A percentile compares a stretch with the other conserved stretches of the same genome.
Evolutionary conservation across 2,797 vertebrate species (phyloP).

Genomic region (Okamejei kenojei): DNA sequence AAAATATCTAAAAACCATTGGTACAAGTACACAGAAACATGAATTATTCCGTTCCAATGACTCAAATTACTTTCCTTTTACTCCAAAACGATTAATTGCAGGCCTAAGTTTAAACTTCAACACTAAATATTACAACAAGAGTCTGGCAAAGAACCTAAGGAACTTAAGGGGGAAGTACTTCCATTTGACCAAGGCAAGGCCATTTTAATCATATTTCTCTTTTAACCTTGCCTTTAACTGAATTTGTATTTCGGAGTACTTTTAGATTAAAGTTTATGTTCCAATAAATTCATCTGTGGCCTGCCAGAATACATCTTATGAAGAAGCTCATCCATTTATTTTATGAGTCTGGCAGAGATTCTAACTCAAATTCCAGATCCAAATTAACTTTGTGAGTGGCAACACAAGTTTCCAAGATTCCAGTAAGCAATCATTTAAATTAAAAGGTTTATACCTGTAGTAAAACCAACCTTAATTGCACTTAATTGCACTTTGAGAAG

Average conservation of each 20-base stretch:
- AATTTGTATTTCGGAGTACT: not conserved
- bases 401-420: not conserved
- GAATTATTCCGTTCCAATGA: not conserved
- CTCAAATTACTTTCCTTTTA: not conserved
- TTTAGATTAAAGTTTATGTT: not conserved
- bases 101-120: conserved; percentile 1
- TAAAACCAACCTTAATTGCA: not conserved
- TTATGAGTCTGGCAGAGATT: not conserved
- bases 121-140: not conserved
- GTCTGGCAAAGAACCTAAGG: conserved; percentile 1
- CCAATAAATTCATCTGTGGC: not conserved
- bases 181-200: not conserved
- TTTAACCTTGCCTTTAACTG: not conserved
- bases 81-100: not conserved
- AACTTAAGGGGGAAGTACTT: not conserved
- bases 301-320: not conserved
- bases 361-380: not conserved
- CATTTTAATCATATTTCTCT: not conserved
- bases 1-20: not conserved
- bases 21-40: not conserved
- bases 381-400: not conserved
- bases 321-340: not conserved
- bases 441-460: not conserved
- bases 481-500: not conserved
- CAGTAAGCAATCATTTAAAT: not conserved